phyloP scores from a whole-genome alignment of 53 echinoderm and acorn worm genomes.

The Glandiceps talaboti region DNA sequence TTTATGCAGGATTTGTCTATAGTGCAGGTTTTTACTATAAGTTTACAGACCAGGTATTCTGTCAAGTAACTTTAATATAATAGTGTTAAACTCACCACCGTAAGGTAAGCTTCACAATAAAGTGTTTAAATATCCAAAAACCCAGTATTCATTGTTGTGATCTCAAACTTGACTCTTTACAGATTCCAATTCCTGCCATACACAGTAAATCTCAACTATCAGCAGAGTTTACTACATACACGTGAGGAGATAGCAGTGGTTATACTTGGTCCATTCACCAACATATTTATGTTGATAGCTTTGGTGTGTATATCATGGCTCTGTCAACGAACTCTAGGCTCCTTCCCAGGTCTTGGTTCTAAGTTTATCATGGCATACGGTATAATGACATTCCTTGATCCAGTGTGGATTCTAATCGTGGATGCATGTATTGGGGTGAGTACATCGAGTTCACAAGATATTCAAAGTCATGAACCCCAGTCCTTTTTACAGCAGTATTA shows the following conservation, averaged over 20 bases:
- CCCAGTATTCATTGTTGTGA: too few species aligned
- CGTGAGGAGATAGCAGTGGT: constrained; percentile 86
- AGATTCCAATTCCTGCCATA: constrained; percentile 88
- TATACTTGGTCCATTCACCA: constrained; percentile 82
- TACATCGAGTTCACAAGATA: too few species aligned
- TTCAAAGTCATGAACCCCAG: too few species aligned
- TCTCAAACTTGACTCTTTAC: neutral
- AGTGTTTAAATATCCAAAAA: too few species aligned
- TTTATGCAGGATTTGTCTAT: too few species aligned
- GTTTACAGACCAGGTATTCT: too few species aligned
- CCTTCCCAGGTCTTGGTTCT: constrained; percentile 84
- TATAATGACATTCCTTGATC: constrained; percentile 75
- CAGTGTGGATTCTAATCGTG: constrained; percentile 69
- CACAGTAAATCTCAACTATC: constrained; percentile 93
- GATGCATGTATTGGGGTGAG: constrained; percentile 93
- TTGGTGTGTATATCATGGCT: constrained; percentile 61
- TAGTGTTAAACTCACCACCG: too few species aligned
- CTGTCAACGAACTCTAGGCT: constrained; percentile 66
- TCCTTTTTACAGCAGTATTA: too few species aligned
- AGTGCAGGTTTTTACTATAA: too few species aligned
- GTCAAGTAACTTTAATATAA: too few species aligned
- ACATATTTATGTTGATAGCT: constrained; percentile 48
- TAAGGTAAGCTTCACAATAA: too few species aligned
- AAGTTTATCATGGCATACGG: constrained; percentile 88
- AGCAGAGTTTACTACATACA: constrained; percentile 86